Evolutionary conservation across 2,797 vertebrate species (phyloP).

Genomic region (Catostomus latipinnis): DNA sequence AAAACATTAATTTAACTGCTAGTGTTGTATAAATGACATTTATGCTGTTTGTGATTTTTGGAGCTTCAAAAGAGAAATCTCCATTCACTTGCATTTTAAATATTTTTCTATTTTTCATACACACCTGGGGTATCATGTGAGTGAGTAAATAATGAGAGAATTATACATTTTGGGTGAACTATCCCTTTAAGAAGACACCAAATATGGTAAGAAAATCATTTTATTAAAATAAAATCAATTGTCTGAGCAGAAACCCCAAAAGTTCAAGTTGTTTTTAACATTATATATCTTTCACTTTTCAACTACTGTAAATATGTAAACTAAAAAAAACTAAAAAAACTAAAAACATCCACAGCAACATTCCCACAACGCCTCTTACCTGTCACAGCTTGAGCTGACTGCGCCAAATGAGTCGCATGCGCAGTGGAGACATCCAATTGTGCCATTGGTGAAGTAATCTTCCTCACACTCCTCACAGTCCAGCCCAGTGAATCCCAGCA

Average conservation of each 20-base stretch:
- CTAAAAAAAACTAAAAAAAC: no score
- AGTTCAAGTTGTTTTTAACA: background rate
- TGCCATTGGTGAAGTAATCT: slow-evolving; percentile 79
- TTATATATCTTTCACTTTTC: background rate
- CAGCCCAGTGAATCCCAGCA: slow-evolving; percentile 74
- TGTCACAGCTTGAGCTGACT: slow-evolving; percentile 75
- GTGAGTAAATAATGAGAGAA: no score
- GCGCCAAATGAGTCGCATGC: slow-evolving; percentile 80
- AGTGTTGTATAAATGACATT: no score
- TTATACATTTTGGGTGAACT: no score
- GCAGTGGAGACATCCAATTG: slow-evolving; percentile 78
- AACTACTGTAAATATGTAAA: background rate
- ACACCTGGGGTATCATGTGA: no score
- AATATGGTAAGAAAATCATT: background rate
- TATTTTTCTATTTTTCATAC: no score
- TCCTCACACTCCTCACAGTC: slow-evolving; percentile 81
- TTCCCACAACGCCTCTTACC: slow-evolving; percentile 68
- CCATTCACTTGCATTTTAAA: no score
- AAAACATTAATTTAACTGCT: no score
- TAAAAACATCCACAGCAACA: background rate
- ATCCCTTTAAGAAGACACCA: background rate
- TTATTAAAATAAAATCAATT: no score
- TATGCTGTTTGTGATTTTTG: no score
- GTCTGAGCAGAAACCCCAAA: background rate
- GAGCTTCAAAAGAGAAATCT: no score